Percentiles rank a stretch among this genome's conserved stretches.
Conservation (phyloP, 2,113 vertebrate genomes). For the Acrocephalus arundinaceus region DNA sequence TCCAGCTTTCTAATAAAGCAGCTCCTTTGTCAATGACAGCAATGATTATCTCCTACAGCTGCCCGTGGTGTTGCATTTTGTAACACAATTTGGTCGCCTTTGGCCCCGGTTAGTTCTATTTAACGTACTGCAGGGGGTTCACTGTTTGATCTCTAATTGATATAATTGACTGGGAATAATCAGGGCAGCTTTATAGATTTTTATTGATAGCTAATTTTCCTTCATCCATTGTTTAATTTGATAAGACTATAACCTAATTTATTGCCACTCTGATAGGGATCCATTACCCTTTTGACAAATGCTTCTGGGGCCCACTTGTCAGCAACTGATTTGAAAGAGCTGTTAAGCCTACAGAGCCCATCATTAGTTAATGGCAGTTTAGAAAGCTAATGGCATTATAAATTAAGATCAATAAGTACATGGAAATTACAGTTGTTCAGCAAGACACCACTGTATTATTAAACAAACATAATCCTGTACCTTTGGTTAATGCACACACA, state of each 20-base stretch:
- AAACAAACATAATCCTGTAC: conserved; percentile 72
- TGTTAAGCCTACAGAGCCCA: conserved; percentile 79
- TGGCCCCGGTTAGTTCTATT: conserved; percentile 79
- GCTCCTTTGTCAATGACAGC: conserved; percentile 78
- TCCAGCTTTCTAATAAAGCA: conserved; percentile 82
- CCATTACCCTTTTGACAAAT: conserved; percentile 84
- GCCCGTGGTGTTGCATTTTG: conserved; percentile 81
- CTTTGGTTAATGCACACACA: conserved; percentile 54
- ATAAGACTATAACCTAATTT: conserved; percentile 85
- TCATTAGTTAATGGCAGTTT: conserved; percentile 83
- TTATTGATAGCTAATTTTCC: conserved; percentile 87
- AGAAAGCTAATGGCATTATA: conserved; percentile 84
- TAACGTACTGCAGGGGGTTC: conserved; percentile 82
- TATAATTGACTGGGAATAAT: conserved; percentile 88
- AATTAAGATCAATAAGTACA: conserved; percentile 85
- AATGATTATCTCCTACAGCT: conserved; percentile 82
- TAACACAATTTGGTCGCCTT: conserved; percentile 84
- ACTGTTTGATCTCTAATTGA: conserved; percentile 87
- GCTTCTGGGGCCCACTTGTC: conserved; percentile 82
- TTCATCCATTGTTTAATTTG: conserved; percentile 81
- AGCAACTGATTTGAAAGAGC: conserved; percentile 81
- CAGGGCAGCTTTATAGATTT: conserved; percentile 77
- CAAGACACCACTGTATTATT: conserved; percentile 74
- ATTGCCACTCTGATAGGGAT: conserved; percentile 81
- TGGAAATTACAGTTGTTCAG: conserved; percentile 81